Conservation (phyloP, 1,140 invertebrate species). For the Sesamia nonagrioides region DNA sequence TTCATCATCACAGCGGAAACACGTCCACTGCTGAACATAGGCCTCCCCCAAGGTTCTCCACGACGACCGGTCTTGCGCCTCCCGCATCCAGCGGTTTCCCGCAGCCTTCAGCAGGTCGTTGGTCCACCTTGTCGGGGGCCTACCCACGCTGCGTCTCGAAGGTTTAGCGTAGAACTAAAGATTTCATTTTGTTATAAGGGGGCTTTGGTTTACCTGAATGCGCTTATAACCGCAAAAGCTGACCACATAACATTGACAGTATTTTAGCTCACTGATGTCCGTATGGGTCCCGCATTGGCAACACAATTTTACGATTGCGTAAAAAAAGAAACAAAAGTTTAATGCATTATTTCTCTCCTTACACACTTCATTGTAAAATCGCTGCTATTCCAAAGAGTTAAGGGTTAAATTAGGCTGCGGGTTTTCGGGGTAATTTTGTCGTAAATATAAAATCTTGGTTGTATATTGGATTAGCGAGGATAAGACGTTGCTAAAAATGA, state of each 20-base stretch:
- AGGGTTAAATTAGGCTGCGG: not conserved
- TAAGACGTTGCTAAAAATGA: no score
- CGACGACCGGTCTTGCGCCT: no score
- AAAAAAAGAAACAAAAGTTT: not conserved
- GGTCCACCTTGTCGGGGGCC: no score
- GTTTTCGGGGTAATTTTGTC: not conserved
- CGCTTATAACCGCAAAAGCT: not conserved
- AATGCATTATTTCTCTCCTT: not conserved
- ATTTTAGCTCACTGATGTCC: not conserved
- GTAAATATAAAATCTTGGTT: constrained; percentile 5
- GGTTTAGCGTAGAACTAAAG: no score
- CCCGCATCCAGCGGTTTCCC: no score
- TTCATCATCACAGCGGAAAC: no score
- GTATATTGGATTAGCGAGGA: constrained; percentile 6
- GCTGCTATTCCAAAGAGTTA: not conserved
- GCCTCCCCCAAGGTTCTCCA: no score
- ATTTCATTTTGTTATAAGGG: no score
- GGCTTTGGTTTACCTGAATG: no score
- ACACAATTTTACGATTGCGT: not conserved
- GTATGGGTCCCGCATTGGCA: constrained; percentile 18
- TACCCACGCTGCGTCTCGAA: no score
- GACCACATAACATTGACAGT: not conserved
- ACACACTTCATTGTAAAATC: not conserved
- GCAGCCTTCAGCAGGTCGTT: no score
- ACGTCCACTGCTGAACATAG: no score